Percentiles rank a stretch among this genome's conserved stretches.
phyloP scores from a whole-genome alignment of 2,797 vertebrate genomes.

The Pelobates cultripes region DNA sequence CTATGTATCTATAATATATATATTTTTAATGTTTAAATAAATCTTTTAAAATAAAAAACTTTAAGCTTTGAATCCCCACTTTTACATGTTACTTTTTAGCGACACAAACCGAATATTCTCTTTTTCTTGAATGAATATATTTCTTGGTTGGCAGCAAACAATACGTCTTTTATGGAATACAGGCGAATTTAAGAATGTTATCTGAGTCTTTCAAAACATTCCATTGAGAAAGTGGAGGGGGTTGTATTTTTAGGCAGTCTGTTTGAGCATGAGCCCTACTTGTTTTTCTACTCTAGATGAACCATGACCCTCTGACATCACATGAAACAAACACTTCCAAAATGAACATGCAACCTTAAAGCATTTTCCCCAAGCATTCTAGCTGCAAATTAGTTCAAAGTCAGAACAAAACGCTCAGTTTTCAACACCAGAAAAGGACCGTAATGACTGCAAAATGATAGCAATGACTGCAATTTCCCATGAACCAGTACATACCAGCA shows the following conservation, averaged over 20 bases:
- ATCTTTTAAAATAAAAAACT: neutral
- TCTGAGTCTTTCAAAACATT: conserved; percentile 27
- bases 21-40: too few relatives aligned
- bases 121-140: conserved; percentile 14
- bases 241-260: conserved; percentile 10
- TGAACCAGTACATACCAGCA: neutral
- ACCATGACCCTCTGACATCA: conserved; percentile 19
- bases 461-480: neutral
- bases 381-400: neutral
- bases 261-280: neutral
- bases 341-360: conserved; percentile 4
- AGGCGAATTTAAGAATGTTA: conserved; percentile 14
- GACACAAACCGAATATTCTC: too few relatives aligned
- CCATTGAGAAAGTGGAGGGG: conserved; percentile 7
- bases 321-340: conserved; percentile 16
- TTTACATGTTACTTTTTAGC: conserved; percentile 4
- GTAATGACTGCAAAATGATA: neutral
- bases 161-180: conserved; percentile 15
- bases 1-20: too few relatives aligned
- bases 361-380: neutral
- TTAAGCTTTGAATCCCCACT: neutral
- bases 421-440: neutral
- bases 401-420: neutral
- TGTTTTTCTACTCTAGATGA: conserved; percentile 9
- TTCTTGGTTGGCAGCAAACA: conserved; percentile 1